Conservation (phyloP, 2,888 invertebrate species). For the Cantharis rufa region DNA sequence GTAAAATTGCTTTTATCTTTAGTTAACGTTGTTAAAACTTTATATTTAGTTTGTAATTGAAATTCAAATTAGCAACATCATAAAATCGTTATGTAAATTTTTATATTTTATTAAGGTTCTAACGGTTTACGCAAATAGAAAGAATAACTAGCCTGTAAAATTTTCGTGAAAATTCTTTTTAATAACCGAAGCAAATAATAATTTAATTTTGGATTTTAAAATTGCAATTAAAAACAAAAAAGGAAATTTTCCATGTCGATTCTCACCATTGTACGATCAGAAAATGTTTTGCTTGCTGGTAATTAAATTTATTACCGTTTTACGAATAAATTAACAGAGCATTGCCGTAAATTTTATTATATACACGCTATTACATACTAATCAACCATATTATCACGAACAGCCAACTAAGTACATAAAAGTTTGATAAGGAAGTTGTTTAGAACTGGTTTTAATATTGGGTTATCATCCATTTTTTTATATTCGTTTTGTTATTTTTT, state of each 20-base stretch:
- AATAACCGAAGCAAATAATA: conserved; percentile 18
- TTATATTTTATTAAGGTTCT: background rate
- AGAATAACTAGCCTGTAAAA: background rate
- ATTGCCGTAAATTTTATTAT: conserved; percentile 26
- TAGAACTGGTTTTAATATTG: conserved; percentile 20
- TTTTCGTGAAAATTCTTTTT: conserved; percentile 14
- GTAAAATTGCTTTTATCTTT: conserved; percentile 42
- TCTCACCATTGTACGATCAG: conserved; percentile 15
- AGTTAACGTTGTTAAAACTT: conserved; percentile 16
- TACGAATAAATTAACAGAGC: conserved; percentile 25
- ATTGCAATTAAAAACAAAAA: conserved; percentile 9
- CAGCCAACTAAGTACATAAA: conserved; percentile 22
- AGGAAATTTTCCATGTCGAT: conserved; percentile 4
- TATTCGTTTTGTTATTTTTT: conserved; percentile 22
- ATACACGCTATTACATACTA: conserved; percentile 21
- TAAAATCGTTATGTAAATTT: conserved; percentile 3
- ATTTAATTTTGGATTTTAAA: conserved; percentile 19
- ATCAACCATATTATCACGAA: conserved; percentile 26
- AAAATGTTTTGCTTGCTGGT: conserved; percentile 13
- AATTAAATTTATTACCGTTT: conserved; percentile 27
- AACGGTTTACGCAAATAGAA: conserved; percentile 8
- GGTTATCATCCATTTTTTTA: conserved; percentile 22
- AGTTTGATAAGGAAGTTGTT: conserved; percentile 24
- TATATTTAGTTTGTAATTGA: conserved; percentile 19
- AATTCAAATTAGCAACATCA: conserved; percentile 11